phyloP scores from a whole-genome alignment of 2,888 invertebrate species.

The Aphidoletes aphidimyza region DNA sequence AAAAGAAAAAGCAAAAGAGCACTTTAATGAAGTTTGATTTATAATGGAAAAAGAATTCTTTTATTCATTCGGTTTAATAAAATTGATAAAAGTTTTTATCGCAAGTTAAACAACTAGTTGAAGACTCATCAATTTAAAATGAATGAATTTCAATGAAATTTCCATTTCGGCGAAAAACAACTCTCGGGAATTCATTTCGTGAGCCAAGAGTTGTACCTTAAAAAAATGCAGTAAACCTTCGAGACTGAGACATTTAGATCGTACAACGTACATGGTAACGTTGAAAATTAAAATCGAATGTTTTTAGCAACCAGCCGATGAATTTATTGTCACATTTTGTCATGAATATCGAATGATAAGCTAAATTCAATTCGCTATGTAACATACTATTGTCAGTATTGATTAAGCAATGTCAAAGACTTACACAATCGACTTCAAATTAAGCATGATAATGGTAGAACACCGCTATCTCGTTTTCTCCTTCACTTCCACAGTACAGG shows the following conservation, averaged over 20 bases:
- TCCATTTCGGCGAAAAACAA: neutral
- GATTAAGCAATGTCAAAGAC: slow-evolving; percentile 4
- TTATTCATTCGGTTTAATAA: neutral
- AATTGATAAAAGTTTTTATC: slow-evolving; percentile 32
- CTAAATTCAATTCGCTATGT: neutral
- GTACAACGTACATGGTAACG: neutral
- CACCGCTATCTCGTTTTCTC: too few relatives aligned
- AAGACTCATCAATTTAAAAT: neutral
- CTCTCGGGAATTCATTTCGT: neutral
- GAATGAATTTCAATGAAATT: slow-evolving; percentile 19
- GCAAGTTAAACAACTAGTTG: too few relatives aligned
- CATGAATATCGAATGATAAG: neutral
- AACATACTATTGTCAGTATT: neutral
- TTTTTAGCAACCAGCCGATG: neutral
- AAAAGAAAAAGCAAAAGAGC: too few relatives aligned
- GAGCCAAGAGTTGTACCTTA: neutral
- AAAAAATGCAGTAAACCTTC: neutral
- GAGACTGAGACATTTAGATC: neutral
- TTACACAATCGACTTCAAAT: neutral
- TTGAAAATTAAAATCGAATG: slow-evolving; percentile 7
- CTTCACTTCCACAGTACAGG: too few relatives aligned
- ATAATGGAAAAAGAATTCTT: neutral
- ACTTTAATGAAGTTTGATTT: slow-evolving; percentile 29
- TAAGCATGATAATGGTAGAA: neutral
- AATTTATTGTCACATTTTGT: neutral